A percentile compares a stretch with the other conserved stretches of the same genome.
Conservation (phyloP, 2,888 invertebrate genomes). For the Thyatira batis region DNA sequence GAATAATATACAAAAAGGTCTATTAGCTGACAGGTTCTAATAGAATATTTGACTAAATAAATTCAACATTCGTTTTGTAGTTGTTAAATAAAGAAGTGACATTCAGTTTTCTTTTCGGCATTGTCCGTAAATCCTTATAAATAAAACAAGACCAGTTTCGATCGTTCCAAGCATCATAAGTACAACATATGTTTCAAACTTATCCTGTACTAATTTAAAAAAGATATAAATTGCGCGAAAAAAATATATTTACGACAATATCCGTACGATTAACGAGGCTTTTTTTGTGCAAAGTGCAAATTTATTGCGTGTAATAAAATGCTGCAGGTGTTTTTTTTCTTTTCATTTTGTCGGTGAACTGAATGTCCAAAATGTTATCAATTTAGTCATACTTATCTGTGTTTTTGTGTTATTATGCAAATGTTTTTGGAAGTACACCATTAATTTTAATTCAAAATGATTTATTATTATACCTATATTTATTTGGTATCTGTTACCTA, state of each 20-base stretch:
- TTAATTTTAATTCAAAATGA: no score
- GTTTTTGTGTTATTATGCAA: neutral
- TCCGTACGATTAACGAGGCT: neutral
- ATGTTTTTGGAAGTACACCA: no score
- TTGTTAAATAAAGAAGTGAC: neutral
- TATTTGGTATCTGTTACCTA: no score
- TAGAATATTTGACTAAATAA: no score
- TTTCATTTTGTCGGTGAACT: conserved; percentile 12
- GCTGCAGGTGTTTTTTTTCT: neutral
- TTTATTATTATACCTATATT: no score
- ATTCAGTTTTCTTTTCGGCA: neutral
- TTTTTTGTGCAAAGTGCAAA: neutral
- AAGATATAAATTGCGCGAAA: neutral
- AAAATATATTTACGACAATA: conserved; percentile 1
- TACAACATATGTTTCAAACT: neutral
- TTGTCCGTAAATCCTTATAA: neutral
- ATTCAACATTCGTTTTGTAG: neutral
- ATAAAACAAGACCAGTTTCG: neutral
- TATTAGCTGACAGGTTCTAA: no score
- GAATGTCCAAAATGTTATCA: conserved; percentile 22
- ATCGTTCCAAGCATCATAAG: neutral
- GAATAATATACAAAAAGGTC: no score
- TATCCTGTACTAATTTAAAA: neutral
- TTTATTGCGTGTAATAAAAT: neutral
- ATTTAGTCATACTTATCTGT: neutral